phyloP scores from a whole-genome alignment of 2,797 vertebrate species.

The Balearica regulorum region DNA sequence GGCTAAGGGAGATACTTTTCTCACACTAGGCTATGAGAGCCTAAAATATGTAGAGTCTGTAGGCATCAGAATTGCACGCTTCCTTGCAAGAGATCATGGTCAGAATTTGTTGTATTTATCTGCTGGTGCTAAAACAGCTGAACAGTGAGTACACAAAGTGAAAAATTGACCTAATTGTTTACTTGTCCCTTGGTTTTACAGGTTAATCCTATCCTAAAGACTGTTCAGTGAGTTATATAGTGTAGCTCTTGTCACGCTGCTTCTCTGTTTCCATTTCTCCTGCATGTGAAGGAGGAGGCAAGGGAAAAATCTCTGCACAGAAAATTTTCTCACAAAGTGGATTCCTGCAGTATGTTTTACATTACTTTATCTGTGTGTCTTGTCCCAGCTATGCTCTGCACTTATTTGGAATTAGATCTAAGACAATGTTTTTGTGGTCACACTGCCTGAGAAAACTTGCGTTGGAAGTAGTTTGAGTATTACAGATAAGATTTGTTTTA shows the following conservation, averaged over 20 bases:
- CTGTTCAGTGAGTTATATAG: neutral
- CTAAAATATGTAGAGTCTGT: neutral
- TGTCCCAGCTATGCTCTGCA: neutral
- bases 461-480: neutral
- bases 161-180: neutral
- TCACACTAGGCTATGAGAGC: accelerated
- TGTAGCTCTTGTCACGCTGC: neutral
- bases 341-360: neutral
- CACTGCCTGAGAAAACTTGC: neutral
- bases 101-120: neutral
- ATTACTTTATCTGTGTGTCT: neutral
- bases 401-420: neutral
- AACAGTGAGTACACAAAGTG: neutral
- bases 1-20: neutral
- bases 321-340: neutral
- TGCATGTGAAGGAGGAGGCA: neutral
- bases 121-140: neutral
- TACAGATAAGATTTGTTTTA: neutral
- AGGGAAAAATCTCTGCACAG: neutral
- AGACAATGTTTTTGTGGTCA: neutral
- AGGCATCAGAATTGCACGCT: neutral
- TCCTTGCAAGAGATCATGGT: neutral
- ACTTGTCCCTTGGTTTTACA: neutral
- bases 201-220: neutral
- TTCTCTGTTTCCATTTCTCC: neutral